Percentiles rank a stretch among this genome's conserved stretches.
These are phyloP conservation scores for Sminthurides aquaticus DNA, from an alignment of 2,888 invertebrate species.

Conservation along the genomic window DNA sequence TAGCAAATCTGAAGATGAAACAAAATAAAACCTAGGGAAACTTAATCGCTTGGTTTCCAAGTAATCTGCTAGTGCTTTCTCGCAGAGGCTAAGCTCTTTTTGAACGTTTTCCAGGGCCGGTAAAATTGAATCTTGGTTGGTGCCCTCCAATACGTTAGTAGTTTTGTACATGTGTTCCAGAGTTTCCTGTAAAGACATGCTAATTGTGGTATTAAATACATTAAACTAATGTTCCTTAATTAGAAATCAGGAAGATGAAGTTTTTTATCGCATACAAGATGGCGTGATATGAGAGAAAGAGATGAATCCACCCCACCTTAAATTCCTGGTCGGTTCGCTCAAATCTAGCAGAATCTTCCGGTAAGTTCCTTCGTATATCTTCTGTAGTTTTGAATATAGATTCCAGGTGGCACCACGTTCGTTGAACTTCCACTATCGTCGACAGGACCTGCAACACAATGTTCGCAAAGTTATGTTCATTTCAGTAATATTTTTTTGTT, in stretches of 20 bases:
- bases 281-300: not conserved
- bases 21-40: constrained; percentile 97
- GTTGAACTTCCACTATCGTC: constrained; percentile 74
- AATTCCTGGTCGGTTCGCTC: constrained; percentile 85
- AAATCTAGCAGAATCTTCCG: constrained; percentile 86
- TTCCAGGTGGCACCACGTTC: constrained; percentile 94
- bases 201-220: not conserved
- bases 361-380: constrained; percentile 87
- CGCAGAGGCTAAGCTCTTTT: constrained; percentile 78
- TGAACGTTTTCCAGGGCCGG: constrained; percentile 73
- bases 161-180: constrained; percentile 69
- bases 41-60: constrained; percentile 91
- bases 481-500: not conserved
- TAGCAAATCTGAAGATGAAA: constrained; percentile 87
- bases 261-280: not conserved
- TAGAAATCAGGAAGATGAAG: too few relatives aligned
- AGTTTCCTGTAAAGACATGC: constrained; percentile 54
- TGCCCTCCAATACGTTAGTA: constrained; percentile 82
- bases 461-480: not conserved
- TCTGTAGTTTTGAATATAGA: constrained; percentile 97
- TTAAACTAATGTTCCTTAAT: too few relatives aligned
- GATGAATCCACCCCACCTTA: constrained; percentile 56
- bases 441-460: constrained; percentile 55
- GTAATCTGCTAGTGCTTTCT: constrained; percentile 85
- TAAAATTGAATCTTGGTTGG: constrained; percentile 74